A percentile compares a stretch with the other conserved stretches of the same genome.
These are phyloP conservation scores for Ischnura elegans DNA, from an alignment of 2,888 invertebrate genomes.

Conservation along the genomic window DNA sequence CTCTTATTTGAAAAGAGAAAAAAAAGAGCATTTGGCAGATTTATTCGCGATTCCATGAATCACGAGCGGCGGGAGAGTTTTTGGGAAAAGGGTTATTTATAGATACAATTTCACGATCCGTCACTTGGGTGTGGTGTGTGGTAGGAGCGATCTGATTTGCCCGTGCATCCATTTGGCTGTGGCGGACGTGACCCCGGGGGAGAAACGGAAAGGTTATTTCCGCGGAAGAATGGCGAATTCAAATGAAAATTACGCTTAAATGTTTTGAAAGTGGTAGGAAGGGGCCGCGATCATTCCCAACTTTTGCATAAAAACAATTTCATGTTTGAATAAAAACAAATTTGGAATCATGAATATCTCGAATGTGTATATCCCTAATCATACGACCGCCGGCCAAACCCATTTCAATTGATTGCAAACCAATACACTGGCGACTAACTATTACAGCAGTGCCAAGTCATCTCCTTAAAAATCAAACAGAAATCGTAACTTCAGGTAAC, in stretches of 20 bases:
- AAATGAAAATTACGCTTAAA: background rate
- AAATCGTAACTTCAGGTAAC: too few species aligned
- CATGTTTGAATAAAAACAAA: too few species aligned
- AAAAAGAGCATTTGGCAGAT: background rate
- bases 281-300: background rate
- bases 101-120: background rate
- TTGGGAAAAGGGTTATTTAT: slow-evolving; percentile 23
- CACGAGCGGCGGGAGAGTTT: background rate
- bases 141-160: background rate
- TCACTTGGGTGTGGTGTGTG: background rate
- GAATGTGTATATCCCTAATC: too few species aligned
- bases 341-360: too few species aligned
- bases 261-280: background rate
- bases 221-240: background rate
- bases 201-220: background rate
- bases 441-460: too few species aligned
- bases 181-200: background rate
- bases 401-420: too few species aligned
- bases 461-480: too few species aligned
- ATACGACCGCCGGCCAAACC: too few species aligned
- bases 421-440: too few species aligned
- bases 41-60: background rate
- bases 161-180: background rate
- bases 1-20: background rate
- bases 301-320: background rate